Conservation (phyloP, 2,888 invertebrate genomes). For the Lamellibrachia satsuma region DNA sequence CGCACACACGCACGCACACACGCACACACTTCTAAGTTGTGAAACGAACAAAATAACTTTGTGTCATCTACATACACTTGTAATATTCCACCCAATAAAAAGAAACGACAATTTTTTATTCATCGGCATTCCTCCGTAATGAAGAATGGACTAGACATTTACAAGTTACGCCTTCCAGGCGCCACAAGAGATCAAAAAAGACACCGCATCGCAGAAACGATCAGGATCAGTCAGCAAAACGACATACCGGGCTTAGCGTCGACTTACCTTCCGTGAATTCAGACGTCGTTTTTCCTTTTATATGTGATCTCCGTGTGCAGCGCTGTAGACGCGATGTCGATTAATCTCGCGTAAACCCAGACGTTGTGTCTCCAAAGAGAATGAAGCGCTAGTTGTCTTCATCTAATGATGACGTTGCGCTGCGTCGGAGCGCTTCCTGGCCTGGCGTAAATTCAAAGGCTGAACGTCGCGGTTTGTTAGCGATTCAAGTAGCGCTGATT, state of each 20-base stretch:
- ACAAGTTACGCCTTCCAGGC: background rate
- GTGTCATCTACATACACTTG: background rate
- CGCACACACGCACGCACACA: background rate
- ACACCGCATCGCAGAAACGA: background rate
- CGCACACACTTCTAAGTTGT: background rate
- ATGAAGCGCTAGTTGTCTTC: background rate
- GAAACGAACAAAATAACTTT: background rate
- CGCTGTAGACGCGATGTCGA: background rate
- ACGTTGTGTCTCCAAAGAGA: background rate
- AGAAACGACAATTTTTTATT: background rate
- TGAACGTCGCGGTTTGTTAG: background rate
- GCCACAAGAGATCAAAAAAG: background rate
- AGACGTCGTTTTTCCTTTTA: background rate
- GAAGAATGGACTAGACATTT: background rate
- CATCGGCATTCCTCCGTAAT: background rate
- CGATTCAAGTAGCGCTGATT: background rate
- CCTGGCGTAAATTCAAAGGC: background rate
- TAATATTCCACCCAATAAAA: background rate
- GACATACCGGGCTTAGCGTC: background rate
- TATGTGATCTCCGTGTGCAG: background rate
- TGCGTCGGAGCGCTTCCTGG: background rate
- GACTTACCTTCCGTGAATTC: background rate
- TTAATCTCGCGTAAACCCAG: constrained; percentile 10
- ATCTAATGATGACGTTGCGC: background rate
- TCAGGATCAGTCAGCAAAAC: background rate